phyloP scores from a whole-genome alignment of 2,797 vertebrate species.

The Melanotaenia pygmaea region DNA sequence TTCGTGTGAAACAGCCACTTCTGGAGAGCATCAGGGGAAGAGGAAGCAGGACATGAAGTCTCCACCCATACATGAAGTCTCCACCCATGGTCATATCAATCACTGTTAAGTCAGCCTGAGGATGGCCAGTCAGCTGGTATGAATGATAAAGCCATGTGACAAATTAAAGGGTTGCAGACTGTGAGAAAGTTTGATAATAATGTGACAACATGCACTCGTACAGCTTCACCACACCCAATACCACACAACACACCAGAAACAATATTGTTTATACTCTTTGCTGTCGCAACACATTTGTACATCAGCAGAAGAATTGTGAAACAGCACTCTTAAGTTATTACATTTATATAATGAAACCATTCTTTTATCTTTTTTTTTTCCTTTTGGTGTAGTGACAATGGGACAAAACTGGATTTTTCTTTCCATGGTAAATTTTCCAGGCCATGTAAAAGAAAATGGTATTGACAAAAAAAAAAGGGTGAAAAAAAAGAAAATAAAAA shows the following conservation, averaged over 20 bases:
- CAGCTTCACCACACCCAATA: constrained; percentile 13
- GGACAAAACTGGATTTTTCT: constrained; percentile 41
- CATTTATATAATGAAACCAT: constrained; percentile 15
- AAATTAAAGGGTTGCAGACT: constrained; percentile 33
- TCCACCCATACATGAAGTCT: constrained; percentile 51
- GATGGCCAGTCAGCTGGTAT: constrained; percentile 61
- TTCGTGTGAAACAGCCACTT: constrained; percentile 63
- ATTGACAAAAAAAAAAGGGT: constrained; percentile 60
- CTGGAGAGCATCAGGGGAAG: constrained; percentile 54
- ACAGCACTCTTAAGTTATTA: constrained; percentile 3
- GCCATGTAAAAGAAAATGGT: constrained; percentile 65
- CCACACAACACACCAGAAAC: constrained; percentile 15
- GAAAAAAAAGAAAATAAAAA: constrained; percentile 63
- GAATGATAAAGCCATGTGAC: constrained; percentile 58
- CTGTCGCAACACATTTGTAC: constrained; percentile 15
- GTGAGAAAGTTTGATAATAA: constrained; percentile 54
- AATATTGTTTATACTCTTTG: not conserved
- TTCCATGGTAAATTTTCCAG: constrained; percentile 53
- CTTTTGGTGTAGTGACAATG: constrained; percentile 19
- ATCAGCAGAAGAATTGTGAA: constrained; percentile 5
- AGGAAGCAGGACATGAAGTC: constrained; percentile 60
- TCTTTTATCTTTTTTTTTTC: not conserved
- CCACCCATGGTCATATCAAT: constrained; percentile 61
- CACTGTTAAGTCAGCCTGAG: constrained; percentile 57
- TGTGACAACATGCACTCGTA: constrained; percentile 8